Evolutionary conservation across 2,113 vertebrate species (phyloP).

Genomic region (Peucedramus taeniatus): DNA sequence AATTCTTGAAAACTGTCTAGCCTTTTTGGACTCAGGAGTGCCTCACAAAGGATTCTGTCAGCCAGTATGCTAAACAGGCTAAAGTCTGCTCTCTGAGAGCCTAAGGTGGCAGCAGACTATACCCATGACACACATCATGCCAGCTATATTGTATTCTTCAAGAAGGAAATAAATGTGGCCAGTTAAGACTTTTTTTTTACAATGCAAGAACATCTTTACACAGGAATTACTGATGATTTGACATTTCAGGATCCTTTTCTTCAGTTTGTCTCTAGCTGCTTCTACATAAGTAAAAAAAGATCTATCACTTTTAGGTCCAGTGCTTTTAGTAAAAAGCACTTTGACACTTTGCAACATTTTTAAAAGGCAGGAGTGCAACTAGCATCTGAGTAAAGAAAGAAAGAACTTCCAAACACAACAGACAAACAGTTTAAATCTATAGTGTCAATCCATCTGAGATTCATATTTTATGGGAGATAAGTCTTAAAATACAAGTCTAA

Average conservation of each 20-base stretch:
- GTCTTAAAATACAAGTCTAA: neutral
- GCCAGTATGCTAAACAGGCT: neutral
- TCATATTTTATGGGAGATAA: neutral
- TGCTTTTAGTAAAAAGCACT: neutral
- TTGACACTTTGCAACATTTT: neutral
- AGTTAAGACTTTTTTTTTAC: neutral
- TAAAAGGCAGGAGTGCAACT: neutral
- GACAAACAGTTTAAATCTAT: neutral
- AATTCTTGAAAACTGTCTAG: neutral
- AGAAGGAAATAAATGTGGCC: neutral
- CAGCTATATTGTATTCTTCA: neutral
- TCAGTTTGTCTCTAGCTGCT: neutral
- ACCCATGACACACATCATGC: fast-evolving
- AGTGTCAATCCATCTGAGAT: neutral
- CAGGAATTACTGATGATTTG: neutral
- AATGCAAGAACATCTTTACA: neutral
- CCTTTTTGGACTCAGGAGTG: neutral
- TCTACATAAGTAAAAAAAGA: neutral
- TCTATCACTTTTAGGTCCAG: neutral
- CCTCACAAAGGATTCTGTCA: neutral
- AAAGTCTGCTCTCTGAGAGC: neutral
- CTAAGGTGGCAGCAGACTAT: neutral
- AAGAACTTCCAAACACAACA: neutral
- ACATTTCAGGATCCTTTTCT: neutral
- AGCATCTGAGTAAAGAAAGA: neutral